phyloP scores from a whole-genome alignment of 2,113 vertebrate species.

The Chionomys nivalis region DNA sequence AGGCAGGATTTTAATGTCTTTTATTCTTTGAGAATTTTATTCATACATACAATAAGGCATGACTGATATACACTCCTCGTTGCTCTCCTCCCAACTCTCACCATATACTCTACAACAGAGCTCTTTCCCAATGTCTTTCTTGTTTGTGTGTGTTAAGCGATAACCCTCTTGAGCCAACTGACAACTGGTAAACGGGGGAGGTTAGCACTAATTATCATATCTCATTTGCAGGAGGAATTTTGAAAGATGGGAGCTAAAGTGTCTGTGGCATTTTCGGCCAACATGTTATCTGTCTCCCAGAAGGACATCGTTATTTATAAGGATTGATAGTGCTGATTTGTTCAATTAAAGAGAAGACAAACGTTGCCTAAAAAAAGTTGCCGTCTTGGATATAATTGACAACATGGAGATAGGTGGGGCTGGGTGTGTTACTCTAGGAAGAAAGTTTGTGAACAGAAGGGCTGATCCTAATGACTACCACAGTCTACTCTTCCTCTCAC shows the following conservation, averaged over 20 bases:
- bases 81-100: not conserved
- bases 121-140: not conserved
- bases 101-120: not conserved
- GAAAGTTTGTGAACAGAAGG: conserved; percentile 63
- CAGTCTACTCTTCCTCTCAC: conserved; percentile 24
- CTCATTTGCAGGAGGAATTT: conserved; percentile 81
- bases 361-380: conserved; percentile 77
- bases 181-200: conserved; percentile 77
- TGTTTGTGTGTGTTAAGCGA: not conserved
- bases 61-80: not conserved
- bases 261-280: conserved; percentile 81
- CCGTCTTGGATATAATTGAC: conserved; percentile 82
- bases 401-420: conserved; percentile 51
- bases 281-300: conserved; percentile 81
- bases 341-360: conserved; percentile 78
- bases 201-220: conserved; percentile 82
- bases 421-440: not conserved
- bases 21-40: not conserved
- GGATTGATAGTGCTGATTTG: conserved; percentile 48
- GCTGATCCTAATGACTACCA: conserved; percentile 59
- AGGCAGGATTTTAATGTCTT: not conserved
- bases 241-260: conserved; percentile 80
- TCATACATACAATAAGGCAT: not conserved
- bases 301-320: conserved; percentile 79
- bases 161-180: conserved; percentile 66